These are phyloP conservation scores for Caenorhabditis inopinata DNA, from an alignment of 1,140 invertebrate species.

Conservation along the genomic window DNA sequence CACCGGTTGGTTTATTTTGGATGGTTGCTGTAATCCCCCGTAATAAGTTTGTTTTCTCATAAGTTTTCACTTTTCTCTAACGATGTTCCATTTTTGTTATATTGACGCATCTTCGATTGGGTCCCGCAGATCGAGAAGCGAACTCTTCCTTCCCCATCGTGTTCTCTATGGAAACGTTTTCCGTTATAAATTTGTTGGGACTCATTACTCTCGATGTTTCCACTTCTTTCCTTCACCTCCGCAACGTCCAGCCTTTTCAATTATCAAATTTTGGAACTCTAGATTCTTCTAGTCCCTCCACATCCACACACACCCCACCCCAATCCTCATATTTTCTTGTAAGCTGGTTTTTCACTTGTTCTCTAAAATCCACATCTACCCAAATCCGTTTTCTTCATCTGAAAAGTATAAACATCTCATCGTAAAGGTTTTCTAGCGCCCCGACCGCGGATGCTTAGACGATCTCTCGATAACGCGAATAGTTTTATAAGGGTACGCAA, in stretches of 20 bases:
- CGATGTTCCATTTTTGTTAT: constrained; percentile 29
- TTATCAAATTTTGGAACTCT: not conserved
- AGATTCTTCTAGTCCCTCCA: too few species aligned
- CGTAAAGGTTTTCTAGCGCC: not conserved
- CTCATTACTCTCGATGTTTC: not conserved
- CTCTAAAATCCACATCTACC: not conserved
- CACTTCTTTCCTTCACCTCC: not conserved
- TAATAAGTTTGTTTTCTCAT: constrained; percentile 14
- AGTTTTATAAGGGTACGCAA: constrained; percentile 22
- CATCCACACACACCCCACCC: too few species aligned
- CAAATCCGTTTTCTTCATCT: not conserved
- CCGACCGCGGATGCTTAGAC: not conserved
- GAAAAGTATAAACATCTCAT: not conserved
- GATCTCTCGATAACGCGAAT: not conserved
- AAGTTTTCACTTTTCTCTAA: not conserved
- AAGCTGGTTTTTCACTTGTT: constrained; percentile 31
- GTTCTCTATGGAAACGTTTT: not conserved
- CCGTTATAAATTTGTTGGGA: not conserved
- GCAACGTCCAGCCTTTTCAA: not conserved
- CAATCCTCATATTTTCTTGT: not conserved
- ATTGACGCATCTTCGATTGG: constrained; percentile 30
- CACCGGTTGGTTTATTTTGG: not conserved
- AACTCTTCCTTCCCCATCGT: not conserved
- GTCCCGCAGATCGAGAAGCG: constrained; percentile 19
- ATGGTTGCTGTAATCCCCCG: not conserved